Evolutionary conservation across 2,797 vertebrate genomes (phyloP).

Genomic region (Moxostoma hubbsi): DNA sequence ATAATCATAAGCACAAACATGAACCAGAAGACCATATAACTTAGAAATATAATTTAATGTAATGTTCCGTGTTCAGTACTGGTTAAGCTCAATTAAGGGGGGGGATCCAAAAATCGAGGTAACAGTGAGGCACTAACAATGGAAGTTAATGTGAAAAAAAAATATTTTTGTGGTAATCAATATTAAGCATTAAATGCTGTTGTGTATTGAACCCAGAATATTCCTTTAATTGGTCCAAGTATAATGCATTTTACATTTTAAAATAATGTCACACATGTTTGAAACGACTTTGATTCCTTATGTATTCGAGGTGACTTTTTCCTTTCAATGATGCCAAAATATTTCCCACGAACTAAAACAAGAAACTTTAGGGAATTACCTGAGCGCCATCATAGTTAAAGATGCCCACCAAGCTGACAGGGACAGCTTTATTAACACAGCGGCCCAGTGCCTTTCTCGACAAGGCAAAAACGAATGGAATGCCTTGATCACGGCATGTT

Average conservation of each 20-base stretch:
- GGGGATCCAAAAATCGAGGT: too few species aligned
- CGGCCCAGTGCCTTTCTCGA: constrained; percentile 91
- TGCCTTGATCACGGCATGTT: constrained; percentile 88
- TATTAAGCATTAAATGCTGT: too few species aligned
- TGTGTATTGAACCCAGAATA: too few species aligned
- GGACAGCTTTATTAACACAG: constrained; percentile 93
- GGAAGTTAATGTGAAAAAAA: too few species aligned
- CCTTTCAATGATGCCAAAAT: background rate
- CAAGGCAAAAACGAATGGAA: constrained; percentile 95
- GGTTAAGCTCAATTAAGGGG: too few species aligned
- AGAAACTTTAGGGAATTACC: constrained; percentile 74
- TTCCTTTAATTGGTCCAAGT: background rate
- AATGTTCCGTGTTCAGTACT: too few species aligned
- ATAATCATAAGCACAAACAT: background rate
- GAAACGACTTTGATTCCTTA: too few species aligned
- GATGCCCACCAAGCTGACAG: constrained; percentile 95
- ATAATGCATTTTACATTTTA: background rate
- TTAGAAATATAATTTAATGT: too few species aligned
- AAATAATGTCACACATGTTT: background rate
- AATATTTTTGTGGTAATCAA: too few species aligned
- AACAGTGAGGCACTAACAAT: too few species aligned
- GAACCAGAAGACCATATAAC: background rate
- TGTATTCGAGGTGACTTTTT: too few species aligned
- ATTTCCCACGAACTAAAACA: background rate
- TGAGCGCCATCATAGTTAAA: constrained; percentile 98